Base-by-base conservation (phyloP, 2,113 vertebrate genomes). In the Synchiropus splendidus region DNA sequence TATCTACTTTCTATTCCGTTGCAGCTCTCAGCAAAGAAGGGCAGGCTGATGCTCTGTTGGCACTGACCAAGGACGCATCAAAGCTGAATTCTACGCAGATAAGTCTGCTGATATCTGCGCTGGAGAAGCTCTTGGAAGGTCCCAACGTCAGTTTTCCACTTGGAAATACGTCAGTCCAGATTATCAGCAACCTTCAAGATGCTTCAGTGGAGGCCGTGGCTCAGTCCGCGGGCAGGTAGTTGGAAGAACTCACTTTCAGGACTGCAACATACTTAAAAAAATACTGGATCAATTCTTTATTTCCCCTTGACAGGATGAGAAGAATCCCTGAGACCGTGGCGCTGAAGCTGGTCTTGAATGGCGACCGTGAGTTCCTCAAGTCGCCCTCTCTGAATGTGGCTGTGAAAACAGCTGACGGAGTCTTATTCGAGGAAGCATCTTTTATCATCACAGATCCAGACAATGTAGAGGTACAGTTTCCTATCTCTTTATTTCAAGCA, bases 321-420 rank as follows among this genome's bases (percentile, higher is more conserved):
- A 66, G 82, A 62, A 77, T 96, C 42, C 89, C 95, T 69, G 89
- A 96, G 48, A 85, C 81, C 10, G 90, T 97, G 58, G 92, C 89
- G 6, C 70, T 91, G 51, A 92, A 92, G 78, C 47, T 97, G 74
- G 86, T 85, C 21, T 70, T 96, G 17, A 36, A 75, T 6, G 34
- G 42, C 10, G 11, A 36, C 1, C 55, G 56, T 27, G 67, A 88
- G 62, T 79, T 48, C 48, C 51, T 98, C 53, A 63, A 82, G 15
- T 84, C 89, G 2, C 58, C 81, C 9, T 80, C 85, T 38, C 69
- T 97, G 76, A 89, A 89, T 74, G 49, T 98, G 51, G 88, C 88
- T 1, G 91, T 92, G 51, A 67, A 84, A 44, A 83, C 82, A 77
- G 81, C 83, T 45, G 72, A 90, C 46, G 79, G 78, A 36, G 51